Evolutionary conservation across 1,140 invertebrate genomes (phyloP), one percentile per base, ranked within the genome.

Genomic region (Drosophila nannoptera): DNA sequence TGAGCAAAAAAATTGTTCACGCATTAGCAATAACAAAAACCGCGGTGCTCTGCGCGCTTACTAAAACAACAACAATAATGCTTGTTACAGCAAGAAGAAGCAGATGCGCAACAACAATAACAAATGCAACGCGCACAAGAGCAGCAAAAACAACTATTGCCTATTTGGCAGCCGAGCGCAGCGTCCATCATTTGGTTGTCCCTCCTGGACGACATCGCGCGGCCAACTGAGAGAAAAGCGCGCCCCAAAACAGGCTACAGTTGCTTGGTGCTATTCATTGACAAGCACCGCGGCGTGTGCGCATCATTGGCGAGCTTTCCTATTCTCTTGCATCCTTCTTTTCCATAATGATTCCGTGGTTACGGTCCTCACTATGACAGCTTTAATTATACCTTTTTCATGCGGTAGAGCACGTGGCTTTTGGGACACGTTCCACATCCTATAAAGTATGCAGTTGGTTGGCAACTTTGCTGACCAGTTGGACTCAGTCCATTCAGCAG

Each of bases 151-250:
- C 9, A 66, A 45, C 14, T 46, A 56, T 45, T 50, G 12, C 4
- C 4, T 32, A 38, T 49, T 55, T 53, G 11, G 0, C 4, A 6
- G 11, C 12, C 16, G 14, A 49, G 46, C 53, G 29, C 50, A 45
- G 54, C 48, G 55, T 62, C 52, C 78, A 74, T 77, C 63, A 59
- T 55, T 14, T 43, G 40, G 63, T 55, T 48, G 43, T 65, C 63
- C 78, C 50, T 69, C 62, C 75, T 69, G 63, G 56, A 66, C 75
- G 67, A 75, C 67, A 72, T 68, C 60, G 70, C 78, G 78, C 75
- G 75, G 52, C 78, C 78, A 78, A 78, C 78, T 81, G 46, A 73
- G 53, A 36, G 35, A 54, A 42, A 38, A 55, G 49, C 38, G 59
- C 40, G 35, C 54, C 61, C 14, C 65, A 76, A 54, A 72, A 48